Evolutionary conservation across 2,888 invertebrate genomes (phyloP), one percentile per base, ranked within the genome.

Genomic region (Hydroisotoma schaefferi): DNA sequence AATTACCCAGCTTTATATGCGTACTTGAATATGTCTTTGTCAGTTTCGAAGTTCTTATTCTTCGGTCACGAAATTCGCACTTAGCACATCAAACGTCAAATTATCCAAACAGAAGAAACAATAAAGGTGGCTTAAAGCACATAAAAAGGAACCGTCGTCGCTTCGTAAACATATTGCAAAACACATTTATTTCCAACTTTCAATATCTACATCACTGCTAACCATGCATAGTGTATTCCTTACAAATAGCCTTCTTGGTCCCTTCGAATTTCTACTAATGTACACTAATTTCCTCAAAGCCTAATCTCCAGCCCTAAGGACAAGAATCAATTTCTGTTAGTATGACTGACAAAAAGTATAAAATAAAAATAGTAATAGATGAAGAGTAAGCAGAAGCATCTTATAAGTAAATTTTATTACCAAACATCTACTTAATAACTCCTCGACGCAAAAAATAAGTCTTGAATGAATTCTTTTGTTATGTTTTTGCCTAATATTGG

Each of bases 71-170:
- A 54, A 54, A 54, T 23, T 22, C 44, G 29, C 22, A 54, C 44
- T 54, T 43, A 44, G 44, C 22, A 40, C n/a, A 54, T 40, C 28
- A 20, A 44, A 54, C 44, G 54, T 43, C 54, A 54, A 38, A 53
- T 54, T 54, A 54, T 54, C 43, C 20, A 43, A 54, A 43, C 54
- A 43, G 8, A 4, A 54, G 54, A 54, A 54, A 54, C 54, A 54
- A 54, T 54, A 27, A 37, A 54, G 20, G 23, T 25, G 37, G 22
- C 38, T 20, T 18, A 40, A 20, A 25, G 25, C 38, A 38, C 38
- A 22, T 54, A 26, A 54, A 44, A 54, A 40, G 44, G 44, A 22
- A 22, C 54, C 43, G 54, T 54, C 54, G 44, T 20, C 54, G 28
- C 20, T 40, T 25, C 40, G 23, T 54, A 43, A 8, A 28, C 37